A percentile compares a stretch with the other conserved stretches of the same genome.
These are phyloP conservation scores for Hymenochirus boettgeri DNA, from an alignment of 2,113 vertebrate species.

Conservation along the genomic window DNA sequence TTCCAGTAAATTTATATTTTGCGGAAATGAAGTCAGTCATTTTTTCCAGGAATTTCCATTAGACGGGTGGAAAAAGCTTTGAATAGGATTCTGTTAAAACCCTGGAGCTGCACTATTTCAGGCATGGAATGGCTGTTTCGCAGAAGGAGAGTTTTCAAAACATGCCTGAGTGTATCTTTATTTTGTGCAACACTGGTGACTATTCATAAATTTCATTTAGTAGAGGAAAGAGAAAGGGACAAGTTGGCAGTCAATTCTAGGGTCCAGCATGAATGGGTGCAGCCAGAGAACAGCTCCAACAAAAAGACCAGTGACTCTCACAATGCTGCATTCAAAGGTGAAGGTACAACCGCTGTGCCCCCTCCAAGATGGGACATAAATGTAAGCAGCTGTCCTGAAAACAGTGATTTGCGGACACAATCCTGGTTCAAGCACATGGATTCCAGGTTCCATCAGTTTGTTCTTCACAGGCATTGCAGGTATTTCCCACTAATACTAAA, in stretches of 20 bases:
- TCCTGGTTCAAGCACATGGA: conserved; percentile 63
- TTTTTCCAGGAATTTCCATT: background rate
- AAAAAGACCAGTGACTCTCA: conserved; percentile 34
- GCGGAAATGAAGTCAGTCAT: conserved; percentile 1
- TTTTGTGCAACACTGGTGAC: conserved; percentile 64
- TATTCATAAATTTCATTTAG: conserved; percentile 61
- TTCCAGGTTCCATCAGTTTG: conserved; percentile 66
- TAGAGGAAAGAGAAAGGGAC: conserved; percentile 54
- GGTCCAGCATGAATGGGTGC: conserved; percentile 46
- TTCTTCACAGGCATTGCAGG: conserved; percentile 67
- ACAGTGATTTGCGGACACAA: conserved; percentile 49
- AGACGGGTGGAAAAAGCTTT: background rate
- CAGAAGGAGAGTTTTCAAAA: conserved; percentile 62
- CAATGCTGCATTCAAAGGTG: background rate
- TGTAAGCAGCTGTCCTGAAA: conserved; percentile 58
- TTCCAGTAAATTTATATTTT: conserved; percentile 13
- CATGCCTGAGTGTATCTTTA: conserved; percentile 62
- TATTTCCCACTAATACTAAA: conserved; percentile 72
- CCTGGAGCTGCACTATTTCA: background rate
- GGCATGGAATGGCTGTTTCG: conserved; percentile 61
- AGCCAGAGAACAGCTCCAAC: conserved; percentile 44
- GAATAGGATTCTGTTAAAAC: background rate
- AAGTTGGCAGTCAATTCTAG: conserved; percentile 32
- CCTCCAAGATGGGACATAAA: conserved; percentile 57
- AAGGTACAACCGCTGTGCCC: conserved; percentile 37